phyloP scores from a whole-genome alignment of 2,888 invertebrate genomes.

The Pyrrhosoma nymphula region DNA sequence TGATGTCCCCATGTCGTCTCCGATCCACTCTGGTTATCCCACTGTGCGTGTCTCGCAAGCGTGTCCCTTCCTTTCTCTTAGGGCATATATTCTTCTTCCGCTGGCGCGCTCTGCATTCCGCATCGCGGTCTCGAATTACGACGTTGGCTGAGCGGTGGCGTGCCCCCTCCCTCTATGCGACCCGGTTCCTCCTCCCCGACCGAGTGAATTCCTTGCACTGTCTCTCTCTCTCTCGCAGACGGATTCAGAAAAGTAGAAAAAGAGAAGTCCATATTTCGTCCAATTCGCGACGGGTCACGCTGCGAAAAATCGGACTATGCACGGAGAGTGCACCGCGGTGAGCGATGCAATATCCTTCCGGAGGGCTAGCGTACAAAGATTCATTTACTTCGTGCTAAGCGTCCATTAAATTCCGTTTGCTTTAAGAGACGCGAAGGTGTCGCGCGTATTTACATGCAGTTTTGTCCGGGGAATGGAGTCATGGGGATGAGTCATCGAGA shows the following conservation, averaged over 20 bases:
- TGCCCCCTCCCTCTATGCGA: not conserved
- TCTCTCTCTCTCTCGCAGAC: not conserved
- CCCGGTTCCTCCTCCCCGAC: not conserved
- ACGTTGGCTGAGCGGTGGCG: not conserved
- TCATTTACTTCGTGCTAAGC: not conserved
- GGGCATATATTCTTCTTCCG: not conserved
- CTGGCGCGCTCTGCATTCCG: not conserved
- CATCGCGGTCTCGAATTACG: not conserved
- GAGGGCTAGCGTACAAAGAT: not conserved
- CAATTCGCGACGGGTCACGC: not conserved
- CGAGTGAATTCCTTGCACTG: not conserved
- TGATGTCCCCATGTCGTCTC: not conserved
- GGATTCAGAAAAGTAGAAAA: no score
- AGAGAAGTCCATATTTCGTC: not conserved
- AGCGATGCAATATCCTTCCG: not conserved
- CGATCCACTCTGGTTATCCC: not conserved
- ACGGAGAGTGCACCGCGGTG: not conserved
- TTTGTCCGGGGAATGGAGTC: not conserved
- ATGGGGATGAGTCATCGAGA: not conserved
- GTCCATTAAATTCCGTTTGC: not conserved
- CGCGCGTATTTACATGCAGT: not conserved
- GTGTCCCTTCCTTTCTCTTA: not conserved
- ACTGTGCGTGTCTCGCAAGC: not conserved
- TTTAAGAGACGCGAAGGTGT: not conserved
- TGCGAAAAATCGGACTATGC: not conserved